Base-by-base conservation (phyloP, 1,140 invertebrate species). In the Papilio glaucus region DNA sequence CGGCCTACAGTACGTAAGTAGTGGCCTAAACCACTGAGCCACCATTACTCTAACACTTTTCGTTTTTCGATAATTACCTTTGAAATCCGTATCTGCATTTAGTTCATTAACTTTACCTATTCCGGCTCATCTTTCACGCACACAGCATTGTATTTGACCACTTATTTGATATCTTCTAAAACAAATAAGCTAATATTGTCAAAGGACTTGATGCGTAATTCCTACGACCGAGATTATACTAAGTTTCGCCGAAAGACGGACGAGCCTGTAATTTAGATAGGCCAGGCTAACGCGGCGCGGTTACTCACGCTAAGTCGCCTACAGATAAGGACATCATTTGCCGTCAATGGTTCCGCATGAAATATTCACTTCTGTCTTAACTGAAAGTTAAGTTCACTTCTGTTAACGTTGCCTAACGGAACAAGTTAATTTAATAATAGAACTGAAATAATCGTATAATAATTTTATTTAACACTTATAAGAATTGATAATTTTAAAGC, bases 191-290 rank as follows among this genome's bases (percentile, higher is more conserved):
- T 45, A 45, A 45, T 45, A 45, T 42, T 42, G n/a, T 45, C 42
- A 45, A 45, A 45, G 42, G 42, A n/a, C 42, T 45, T 45, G 42
- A 45, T 45, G 42, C 42, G 15, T 45, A 45, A 45, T 45, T 45
- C 42, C 42, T 45, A 18, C n/a, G 1, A 45, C 42, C 15, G 7
- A 45, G 42, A 45, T 45, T 45, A 45, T 45, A 45, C 42, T 57
- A 57, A 57, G 49, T 57, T 57, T 57, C 49, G 21, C 12, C 21
- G 49, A 57, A 21, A 57, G 49, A 57, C 21, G 49, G 49, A 57
- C 49, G 49, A 57, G 49, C 49, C 49, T 57, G 49, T 57, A 57
- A 57, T 57, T 57, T 57, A 57, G 49, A 57, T 57, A 57, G 49
- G 49, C 49, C 18, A 21, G 24, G 49, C 49, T 57, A 53, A 57